Evolutionary conservation across 2,113 vertebrate genomes (phyloP).

Genomic region (Verasper variegatus): DNA sequence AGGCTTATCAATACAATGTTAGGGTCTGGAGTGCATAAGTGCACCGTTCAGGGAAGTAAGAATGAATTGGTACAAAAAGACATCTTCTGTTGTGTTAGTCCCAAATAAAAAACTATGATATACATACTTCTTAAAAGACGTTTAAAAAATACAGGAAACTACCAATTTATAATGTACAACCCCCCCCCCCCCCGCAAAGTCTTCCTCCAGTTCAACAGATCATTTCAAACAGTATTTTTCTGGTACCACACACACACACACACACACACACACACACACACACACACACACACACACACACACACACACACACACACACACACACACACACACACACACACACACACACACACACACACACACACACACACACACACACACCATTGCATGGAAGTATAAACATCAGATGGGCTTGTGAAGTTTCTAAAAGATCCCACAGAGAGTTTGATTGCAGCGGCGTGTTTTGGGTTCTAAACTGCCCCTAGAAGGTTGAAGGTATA

Average conservation of each 20-base stretch:
- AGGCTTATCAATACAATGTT: conserved; percentile 4
- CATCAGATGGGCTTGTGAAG: conserved; percentile 28
- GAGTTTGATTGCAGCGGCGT: background rate
- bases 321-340: conserved; percentile 12
- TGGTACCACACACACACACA: conserved; percentile 25
- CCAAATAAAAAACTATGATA: conserved; percentile 57
- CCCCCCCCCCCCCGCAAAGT: background rate
- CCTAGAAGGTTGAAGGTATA: background rate
- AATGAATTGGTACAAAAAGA: conserved; percentile 21
- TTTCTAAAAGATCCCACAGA: conserved; percentile 1
- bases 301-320: background rate
- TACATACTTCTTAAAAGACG: conserved; percentile 52
- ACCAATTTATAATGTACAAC: conserved; percentile 73
- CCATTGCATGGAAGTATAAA: background rate
- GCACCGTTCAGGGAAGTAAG: conserved; percentile 6
- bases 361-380: background rate
- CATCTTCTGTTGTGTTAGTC: conserved; percentile 48
- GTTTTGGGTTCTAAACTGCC: conserved; percentile 1
- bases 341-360: conserved; percentile 10
- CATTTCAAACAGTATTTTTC: conserved; percentile 43
- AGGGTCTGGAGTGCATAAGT: conserved; percentile 24
- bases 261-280: background rate
- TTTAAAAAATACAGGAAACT: conserved; percentile 40
- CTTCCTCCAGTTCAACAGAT: conserved; percentile 59
- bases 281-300: conserved; percentile 10